phyloP scores from a whole-genome alignment of 2,113 vertebrate genomes.

The Hippocampus comes region DNA sequence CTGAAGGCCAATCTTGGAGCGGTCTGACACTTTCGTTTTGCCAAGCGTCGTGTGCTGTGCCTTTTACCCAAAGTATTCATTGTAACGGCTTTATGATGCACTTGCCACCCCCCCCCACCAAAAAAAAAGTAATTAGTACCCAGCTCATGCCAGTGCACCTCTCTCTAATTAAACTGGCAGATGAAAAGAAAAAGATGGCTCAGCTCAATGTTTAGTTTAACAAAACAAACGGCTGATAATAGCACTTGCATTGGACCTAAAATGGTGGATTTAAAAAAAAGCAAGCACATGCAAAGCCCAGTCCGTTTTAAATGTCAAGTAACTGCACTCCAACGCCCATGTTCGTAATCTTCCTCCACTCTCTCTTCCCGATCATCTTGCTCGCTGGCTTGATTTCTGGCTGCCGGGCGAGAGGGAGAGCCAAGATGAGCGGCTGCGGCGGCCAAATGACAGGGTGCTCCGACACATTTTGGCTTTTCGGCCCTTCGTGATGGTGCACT shows the following conservation, averaged over 20 bases:
- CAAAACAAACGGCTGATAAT: conserved; percentile 3
- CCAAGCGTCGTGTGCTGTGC: not conserved
- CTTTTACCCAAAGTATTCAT: conserved; percentile 5
- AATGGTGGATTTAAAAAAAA: not conserved
- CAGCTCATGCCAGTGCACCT: conserved; percentile 3
- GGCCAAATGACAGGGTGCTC: conserved; percentile 39
- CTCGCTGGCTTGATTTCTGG: conserved; percentile 49
- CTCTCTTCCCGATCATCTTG: conserved; percentile 22
- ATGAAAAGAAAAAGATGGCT: not conserved
- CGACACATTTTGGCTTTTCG: conserved; percentile 47
- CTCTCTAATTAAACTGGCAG: conserved; percentile 15
- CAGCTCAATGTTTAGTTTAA: conserved; percentile 7
- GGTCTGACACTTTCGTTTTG: not conserved
- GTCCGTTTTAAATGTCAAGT: conserved; percentile 51
- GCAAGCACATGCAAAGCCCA: not conserved
- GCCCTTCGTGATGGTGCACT: conserved; percentile 23
- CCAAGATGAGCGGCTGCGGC: conserved; percentile 50
- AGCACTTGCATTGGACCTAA: not conserved
- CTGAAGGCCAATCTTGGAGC: conserved; percentile 1
- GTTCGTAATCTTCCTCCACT: conserved; percentile 38
- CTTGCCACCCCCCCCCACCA: not conserved
- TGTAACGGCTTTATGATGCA: not conserved
- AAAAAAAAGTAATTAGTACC: conserved; percentile 6
- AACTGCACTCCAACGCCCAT: conserved; percentile 38
- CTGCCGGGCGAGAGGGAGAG: conserved; percentile 43